Base-by-base conservation (phyloP, 2,113 vertebrate species). In the Empidonax traillii region DNA sequence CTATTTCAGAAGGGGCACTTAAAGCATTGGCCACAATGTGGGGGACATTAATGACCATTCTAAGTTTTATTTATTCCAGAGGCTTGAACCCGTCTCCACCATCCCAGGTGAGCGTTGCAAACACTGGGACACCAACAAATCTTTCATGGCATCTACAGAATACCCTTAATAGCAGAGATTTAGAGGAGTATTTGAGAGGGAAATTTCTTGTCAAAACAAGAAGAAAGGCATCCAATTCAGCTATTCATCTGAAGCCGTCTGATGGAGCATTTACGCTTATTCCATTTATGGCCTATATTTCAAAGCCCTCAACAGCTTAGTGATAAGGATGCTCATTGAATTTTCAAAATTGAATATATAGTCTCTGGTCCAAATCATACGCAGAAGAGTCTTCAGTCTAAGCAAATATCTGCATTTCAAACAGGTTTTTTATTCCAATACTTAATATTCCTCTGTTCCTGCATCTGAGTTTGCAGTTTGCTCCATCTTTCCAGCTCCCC, bases 121-220 rank as follows among this genome's bases (percentile, higher is more conserved):
- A 10, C 27, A n/a, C 20, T 69, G n/a, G 35, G 33, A 67, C 46
- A 69, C 3, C 33, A 76, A 22, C 14, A 90, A 80, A 72, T 47
- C 35, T 69, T 69, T 27, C 19, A 14, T 5, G 8, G 19, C 12
- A 51, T 13, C 10, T n/a, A 43, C 37, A 67, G 25, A 67, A 62
- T 43, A 14, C 9, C 31, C 23, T 37, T 58, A 59, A 52, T 1
- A 89, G n/a, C 37, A 73, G 44, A 83, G 30, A 35, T 5, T 46
- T 46, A 46, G 8, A 9, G 30, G 53, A 80, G 24, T 14, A 53
- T 72, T 21, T 47, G 27, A 83, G 49, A 85, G 28, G 37, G n/a
- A 80, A 87, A 90, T 80, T 83, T 89, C 84, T 88, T 94, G 75
- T 84, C 67, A 65, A 92, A 96, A 83, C 67, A 73, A 79, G 67